phyloP scores from a whole-genome alignment of 2,113 vertebrate species.

The Amblyopsis rosae region DNA sequence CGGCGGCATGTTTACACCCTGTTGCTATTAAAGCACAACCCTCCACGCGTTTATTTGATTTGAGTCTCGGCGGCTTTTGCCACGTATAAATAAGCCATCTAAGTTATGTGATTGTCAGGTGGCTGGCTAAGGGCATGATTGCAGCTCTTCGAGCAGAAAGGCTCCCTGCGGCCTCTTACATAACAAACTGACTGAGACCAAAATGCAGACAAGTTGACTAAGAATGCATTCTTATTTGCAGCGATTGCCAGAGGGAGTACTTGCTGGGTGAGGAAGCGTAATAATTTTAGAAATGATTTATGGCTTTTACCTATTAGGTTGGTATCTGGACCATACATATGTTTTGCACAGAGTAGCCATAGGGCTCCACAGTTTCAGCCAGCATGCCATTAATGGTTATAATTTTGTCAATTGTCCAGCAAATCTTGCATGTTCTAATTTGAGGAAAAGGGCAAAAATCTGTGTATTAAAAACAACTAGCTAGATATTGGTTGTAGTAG shows the following conservation, averaged over 20 bases:
- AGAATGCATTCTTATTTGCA: constrained; percentile 65
- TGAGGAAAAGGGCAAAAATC: too few species aligned
- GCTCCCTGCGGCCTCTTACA: constrained; percentile 52
- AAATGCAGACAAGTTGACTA: constrained; percentile 53
- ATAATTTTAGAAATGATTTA: constrained; percentile 52
- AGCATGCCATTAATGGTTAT: background rate
- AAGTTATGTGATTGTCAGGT: constrained; percentile 41
- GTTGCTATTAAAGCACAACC: constrained; percentile 35
- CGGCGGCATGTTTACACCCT: constrained; percentile 20
- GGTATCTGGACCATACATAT: constrained; percentile 26
- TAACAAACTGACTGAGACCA: constrained; percentile 49
- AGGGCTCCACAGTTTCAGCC: constrained; percentile 14
- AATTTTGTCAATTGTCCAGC: constrained; percentile 15
- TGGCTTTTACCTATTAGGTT: constrained; percentile 42
- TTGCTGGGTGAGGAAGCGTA: constrained; percentile 43
- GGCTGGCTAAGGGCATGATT: constrained; percentile 46
- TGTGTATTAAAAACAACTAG: too few species aligned
- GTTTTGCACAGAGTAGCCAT: constrained; percentile 16
- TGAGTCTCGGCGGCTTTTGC: constrained; percentile 36
- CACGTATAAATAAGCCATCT: constrained; percentile 48
- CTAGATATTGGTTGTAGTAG: too few species aligned
- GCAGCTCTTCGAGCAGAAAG: constrained; percentile 42
- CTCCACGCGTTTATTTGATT: constrained; percentile 28
- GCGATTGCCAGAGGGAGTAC: constrained; percentile 26
- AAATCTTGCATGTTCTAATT: too few species aligned